Conservation (phyloP, 1,140 invertebrate species). For the Drosophila bocki region DNA sequence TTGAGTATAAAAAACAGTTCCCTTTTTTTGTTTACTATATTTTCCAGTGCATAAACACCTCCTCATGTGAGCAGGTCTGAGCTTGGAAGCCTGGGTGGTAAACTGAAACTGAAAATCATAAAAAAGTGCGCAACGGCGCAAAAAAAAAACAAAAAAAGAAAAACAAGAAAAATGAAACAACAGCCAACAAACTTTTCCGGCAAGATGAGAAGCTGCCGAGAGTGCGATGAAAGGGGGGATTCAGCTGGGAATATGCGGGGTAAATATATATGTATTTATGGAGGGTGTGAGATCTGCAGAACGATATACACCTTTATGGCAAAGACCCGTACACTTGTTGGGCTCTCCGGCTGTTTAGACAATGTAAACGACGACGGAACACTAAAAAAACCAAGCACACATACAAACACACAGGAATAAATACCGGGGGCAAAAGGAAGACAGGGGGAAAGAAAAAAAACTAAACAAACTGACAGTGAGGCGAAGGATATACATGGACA, state of each 20-base stretch:
- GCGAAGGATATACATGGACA: slow-evolving; percentile 23
- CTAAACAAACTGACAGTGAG: slow-evolving; percentile 75
- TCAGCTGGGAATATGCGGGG: slow-evolving; percentile 32
- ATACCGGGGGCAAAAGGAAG: slow-evolving; percentile 9
- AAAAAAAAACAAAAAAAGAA: slow-evolving; percentile 67
- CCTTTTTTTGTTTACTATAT: neutral
- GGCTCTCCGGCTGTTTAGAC: slow-evolving; percentile 74
- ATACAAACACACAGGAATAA: slow-evolving; percentile 33
- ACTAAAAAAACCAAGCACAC: slow-evolving; percentile 48
- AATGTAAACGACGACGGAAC: slow-evolving; percentile 75
- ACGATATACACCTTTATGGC: slow-evolving; percentile 59
- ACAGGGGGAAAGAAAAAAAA: slow-evolving; percentile 36
- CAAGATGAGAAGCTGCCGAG: slow-evolving; percentile 50
- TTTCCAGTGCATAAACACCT: slow-evolving; percentile 57
- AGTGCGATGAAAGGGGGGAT: slow-evolving; percentile 40
- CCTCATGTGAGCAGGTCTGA: slow-evolving; percentile 19
- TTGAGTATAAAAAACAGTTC: neutral
- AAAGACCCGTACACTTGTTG: slow-evolving; percentile 61
- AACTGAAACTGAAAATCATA: slow-evolving; percentile 68
- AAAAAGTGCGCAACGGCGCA: slow-evolving; percentile 72
- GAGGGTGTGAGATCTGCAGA: slow-evolving; percentile 15
- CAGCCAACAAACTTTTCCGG: slow-evolving; percentile 44
- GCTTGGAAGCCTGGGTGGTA: slow-evolving; percentile 13
- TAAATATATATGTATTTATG: neutral
- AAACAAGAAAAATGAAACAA: slow-evolving; percentile 42